Evolutionary conservation across 1,140 invertebrate genomes (phyloP).

Genomic region (Mercenaria mercenaria): DNA sequence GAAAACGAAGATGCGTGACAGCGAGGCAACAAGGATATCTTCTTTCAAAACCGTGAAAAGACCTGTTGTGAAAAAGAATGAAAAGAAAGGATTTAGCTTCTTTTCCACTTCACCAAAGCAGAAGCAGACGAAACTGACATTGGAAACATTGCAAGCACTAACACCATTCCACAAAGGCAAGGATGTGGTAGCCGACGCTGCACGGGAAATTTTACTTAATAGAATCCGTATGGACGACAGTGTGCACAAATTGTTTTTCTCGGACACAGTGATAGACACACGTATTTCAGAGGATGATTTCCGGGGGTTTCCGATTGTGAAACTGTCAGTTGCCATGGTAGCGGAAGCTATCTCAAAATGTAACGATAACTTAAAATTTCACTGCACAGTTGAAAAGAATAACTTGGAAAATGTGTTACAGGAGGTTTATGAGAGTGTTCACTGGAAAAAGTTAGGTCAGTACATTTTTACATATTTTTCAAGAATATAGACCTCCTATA

Average conservation of each 20-base stretch:
- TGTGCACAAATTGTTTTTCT: constrained; percentile 49
- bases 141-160: constrained; percentile 44
- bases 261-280: neutral
- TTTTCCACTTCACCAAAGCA: neutral
- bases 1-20: neutral
- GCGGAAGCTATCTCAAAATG: constrained; percentile 33
- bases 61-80: constrained; percentile 32
- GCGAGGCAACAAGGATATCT: neutral
- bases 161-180: constrained; percentile 35
- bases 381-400: constrained; percentile 38
- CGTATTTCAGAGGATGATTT: constrained; percentile 14
- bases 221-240: constrained; percentile 20
- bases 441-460: constrained; percentile 63
- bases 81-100: constrained; percentile 16
- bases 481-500: neutral
- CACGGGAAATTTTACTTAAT: constrained; percentile 41
- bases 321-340: constrained; percentile 42
- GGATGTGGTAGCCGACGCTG: constrained; percentile 28
- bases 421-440: constrained; percentile 48
- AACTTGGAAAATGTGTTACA: constrained; percentile 23
- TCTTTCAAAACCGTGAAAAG: constrained; percentile 53
- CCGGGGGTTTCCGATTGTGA: constrained; percentile 57
- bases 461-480: too few species aligned
- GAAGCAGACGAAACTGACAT: neutral
- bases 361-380: constrained; percentile 44